Evolutionary conservation across 2,888 invertebrate species (phyloP), one percentile per base, ranked within the genome.

Genomic region (Coremacera marginata): DNA sequence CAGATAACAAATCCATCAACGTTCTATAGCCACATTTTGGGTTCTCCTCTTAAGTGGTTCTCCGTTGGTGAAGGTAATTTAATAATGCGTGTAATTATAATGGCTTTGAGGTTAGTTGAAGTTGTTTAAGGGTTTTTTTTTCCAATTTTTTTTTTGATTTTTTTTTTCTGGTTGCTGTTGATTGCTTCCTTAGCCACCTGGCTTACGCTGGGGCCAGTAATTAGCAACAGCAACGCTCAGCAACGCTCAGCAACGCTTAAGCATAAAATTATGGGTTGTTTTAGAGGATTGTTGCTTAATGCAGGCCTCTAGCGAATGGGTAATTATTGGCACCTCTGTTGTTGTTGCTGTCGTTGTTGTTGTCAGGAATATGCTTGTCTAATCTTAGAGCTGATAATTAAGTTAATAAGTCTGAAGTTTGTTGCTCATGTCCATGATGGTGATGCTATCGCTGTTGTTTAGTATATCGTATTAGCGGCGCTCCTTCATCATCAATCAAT

Each of bases 361-460:
- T 31, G 34, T 34, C 57, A 25, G 27, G n/a, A 67, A 67, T n/a
- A 44, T 9, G 19, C n/a, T n/a, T 67, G 37, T 44, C 25, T 44
- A 44, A 67, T 67, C 44, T n/a, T 22, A 44, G n/a, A 22, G 72
- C 49, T 72, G 80, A 83, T 85, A 85, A 85, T 85, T 85, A 84
- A 85, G 84, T 84, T 85, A 85, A 85, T 85, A 84, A 81, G 82
- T 80, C 82, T 81, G 81, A 75, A 75, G 76, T 78, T 44, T 77
- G 80, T 49, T 14, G 62, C 51, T 60, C 49, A 60, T 60, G 49
- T 49, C 60, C 11, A 49, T 25, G 34, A 63, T 11, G 37, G 1
- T 37, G 37, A 37, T 37, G 37, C 37, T 8, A 8, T 37, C 8
- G 44, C 4, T 44, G 14, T 44, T 11, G 44, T 44, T 44, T 44